phyloP scores from a whole-genome alignment of 2,113 vertebrate species.

The Dipodomys merriami region DNA sequence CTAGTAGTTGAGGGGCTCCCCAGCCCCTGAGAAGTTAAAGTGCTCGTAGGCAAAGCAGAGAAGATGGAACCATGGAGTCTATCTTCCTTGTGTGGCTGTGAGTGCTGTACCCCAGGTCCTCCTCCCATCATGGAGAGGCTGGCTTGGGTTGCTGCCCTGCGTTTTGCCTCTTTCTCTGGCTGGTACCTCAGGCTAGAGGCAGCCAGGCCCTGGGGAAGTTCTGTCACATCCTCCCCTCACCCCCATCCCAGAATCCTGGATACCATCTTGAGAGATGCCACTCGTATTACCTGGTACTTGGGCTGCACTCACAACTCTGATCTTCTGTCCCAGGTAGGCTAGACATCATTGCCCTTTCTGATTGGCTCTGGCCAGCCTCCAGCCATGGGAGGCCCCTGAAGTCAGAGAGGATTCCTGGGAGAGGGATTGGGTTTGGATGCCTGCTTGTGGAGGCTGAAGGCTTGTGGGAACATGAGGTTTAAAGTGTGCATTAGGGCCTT shows the following conservation, averaged over 20 bases:
- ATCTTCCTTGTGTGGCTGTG: not conserved
- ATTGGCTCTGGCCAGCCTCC: too few relatives aligned
- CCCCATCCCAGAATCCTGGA: too few relatives aligned
- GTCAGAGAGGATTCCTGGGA: not conserved
- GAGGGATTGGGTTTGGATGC: not conserved
- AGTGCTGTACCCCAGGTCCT: too few relatives aligned
- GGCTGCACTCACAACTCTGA: not conserved
- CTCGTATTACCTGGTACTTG: too few relatives aligned
- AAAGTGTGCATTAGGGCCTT: not conserved
- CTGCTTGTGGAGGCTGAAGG: not conserved
- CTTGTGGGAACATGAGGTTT: not conserved
- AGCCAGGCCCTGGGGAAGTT: not conserved
- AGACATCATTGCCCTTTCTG: not conserved
- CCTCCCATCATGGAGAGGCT: not conserved
- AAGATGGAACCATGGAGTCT: too few relatives aligned
- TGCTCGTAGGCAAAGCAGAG: not conserved
- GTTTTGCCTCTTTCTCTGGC: not conserved
- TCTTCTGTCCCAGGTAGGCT: not conserved
- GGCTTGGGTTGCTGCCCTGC: not conserved
- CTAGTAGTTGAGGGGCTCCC: not conserved
- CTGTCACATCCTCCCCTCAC: not conserved
- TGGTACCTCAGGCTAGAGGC: not conserved
- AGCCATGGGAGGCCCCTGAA: too few relatives aligned
- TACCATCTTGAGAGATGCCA: too few relatives aligned
- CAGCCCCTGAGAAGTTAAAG: not conserved